Evolutionary conservation across 2,797 vertebrate genomes (phyloP), one percentile per base, ranked within the genome.

Genomic region (Dendrocincla tyrannina): DNA sequence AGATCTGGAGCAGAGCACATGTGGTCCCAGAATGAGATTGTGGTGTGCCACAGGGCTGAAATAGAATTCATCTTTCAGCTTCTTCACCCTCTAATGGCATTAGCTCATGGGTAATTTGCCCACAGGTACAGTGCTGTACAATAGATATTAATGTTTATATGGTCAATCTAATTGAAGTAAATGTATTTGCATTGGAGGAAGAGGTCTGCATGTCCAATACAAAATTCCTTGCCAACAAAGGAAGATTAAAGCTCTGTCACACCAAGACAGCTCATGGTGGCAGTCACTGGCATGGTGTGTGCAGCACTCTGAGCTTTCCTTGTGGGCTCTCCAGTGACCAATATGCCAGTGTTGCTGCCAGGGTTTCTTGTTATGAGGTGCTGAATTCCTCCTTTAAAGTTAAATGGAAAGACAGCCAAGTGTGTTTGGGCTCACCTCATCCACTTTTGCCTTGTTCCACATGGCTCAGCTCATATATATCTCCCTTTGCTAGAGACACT

Each of bases 251-350:
- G 35, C 16, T 13, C 18, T 2, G 1, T 42, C 8, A 8, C 42
- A 30, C 35, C 7, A 2, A 52, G 32, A 7, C 4, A 18, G 50
- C 42, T 82, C 0, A 0, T 44, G 42, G 63, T 66, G 27, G 25
- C 67, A 49, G 37, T 53, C 1, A 0, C 47, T 46, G 39, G 13
- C 0, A 0, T 0, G 0, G 6, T 52, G 16, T 23, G 13, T 0
- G 0, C 49, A 68, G 37, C 58, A 30, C 18, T 77, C 18, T 66
- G 37, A 47, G 18, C 50, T 87, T 87, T 64, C 46, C 50, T 19
- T 3, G 1, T 62, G 46, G 23, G 4, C 44, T 85, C 70, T 92
- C 19, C 44, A 84, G 66, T 64, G 53, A 62, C 19, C 23, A 33
- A 1, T 9, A 19, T 30, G 58, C 44, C 1, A 0, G 5, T 74